phyloP scores from a whole-genome alignment of 2,113 vertebrate species.

The Bambusicola thoracicus region DNA sequence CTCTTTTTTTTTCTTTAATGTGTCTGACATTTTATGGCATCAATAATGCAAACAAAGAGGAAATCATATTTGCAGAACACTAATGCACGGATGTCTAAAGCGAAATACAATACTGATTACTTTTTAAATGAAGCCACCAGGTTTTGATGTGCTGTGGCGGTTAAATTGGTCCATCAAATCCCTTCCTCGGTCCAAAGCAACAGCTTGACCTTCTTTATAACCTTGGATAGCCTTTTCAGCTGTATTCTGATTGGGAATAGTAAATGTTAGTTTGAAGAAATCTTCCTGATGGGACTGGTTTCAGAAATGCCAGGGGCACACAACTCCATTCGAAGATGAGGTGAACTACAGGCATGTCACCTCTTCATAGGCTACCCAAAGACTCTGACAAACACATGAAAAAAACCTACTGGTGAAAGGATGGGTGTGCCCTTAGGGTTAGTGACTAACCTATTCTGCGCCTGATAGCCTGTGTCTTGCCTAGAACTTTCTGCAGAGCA shows the following conservation, averaged over 20 bases:
- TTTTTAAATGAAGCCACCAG: conserved; percentile 73
- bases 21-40: conserved; percentile 74
- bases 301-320: conserved; percentile 14
- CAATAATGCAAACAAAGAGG: conserved; percentile 73
- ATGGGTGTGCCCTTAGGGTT: not conserved
- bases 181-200: conserved; percentile 47
- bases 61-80: conserved; percentile 65
- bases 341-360: not conserved
- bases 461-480: not conserved
- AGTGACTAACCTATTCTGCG: not conserved
- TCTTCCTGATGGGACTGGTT: not conserved
- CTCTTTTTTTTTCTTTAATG: conserved; percentile 60
- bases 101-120: conserved; percentile 66
- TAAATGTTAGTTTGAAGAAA: conserved; percentile 23
- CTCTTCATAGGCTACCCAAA: not conserved
- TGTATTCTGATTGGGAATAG: conserved; percentile 18
- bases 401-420: not conserved
- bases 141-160: conserved; percentile 57
- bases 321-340: not conserved
- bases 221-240: conserved; percentile 50
- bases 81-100: conserved; percentile 68
- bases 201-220: conserved; percentile 54
- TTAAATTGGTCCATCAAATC: conserved; percentile 61
- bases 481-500: not conserved
- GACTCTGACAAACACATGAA: not conserved